These are phyloP conservation scores for Epinephelus lanceolatus DNA, from an alignment of 2,113 vertebrate genomes.

Conservation along the genomic window DNA sequence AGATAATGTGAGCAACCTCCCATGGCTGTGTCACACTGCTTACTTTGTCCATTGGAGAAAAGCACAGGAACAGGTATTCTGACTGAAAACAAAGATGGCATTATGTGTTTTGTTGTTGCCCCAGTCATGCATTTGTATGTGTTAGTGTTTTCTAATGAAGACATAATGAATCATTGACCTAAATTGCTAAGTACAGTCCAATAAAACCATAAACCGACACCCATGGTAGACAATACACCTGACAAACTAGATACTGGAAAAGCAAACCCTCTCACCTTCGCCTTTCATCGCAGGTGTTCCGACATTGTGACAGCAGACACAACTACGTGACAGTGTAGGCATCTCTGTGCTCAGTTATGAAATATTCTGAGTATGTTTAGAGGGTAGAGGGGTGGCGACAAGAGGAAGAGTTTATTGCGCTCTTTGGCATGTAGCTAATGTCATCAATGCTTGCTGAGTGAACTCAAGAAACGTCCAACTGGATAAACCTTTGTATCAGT, in stretches of 20 bases:
- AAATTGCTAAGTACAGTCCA: constrained; percentile 34
- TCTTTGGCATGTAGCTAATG: constrained; percentile 68
- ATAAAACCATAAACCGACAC: constrained; percentile 29
- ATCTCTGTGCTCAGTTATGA: constrained; percentile 13
- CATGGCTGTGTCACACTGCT: constrained; percentile 42
- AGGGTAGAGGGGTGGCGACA: neutral
- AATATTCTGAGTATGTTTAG: constrained; percentile 53
- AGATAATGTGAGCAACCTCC: constrained; percentile 54
- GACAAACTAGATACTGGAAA: neutral
- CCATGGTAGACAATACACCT: neutral
- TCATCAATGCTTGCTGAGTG: constrained; percentile 63
- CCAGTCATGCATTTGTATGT: constrained; percentile 21
- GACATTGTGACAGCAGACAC: neutral
- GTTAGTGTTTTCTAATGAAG: constrained; percentile 43
- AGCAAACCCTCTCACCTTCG: neutral
- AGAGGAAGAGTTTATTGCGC: constrained; percentile 49
- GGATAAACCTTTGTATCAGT: constrained; percentile 46
- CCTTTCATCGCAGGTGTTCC: constrained; percentile 21
- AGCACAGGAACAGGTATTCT: constrained; percentile 59
- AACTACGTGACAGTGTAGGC: neutral
- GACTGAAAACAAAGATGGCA: constrained; percentile 50
- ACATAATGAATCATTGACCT: constrained; percentile 47
- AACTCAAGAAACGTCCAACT: constrained; percentile 57
- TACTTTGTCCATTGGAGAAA: constrained; percentile 61
- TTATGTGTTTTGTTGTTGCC: constrained; percentile 57